Evolutionary conservation across 2,797 vertebrate species (phyloP), one percentile per base, ranked within the genome.

Genomic region (Rhinogobio ventralis): DNA sequence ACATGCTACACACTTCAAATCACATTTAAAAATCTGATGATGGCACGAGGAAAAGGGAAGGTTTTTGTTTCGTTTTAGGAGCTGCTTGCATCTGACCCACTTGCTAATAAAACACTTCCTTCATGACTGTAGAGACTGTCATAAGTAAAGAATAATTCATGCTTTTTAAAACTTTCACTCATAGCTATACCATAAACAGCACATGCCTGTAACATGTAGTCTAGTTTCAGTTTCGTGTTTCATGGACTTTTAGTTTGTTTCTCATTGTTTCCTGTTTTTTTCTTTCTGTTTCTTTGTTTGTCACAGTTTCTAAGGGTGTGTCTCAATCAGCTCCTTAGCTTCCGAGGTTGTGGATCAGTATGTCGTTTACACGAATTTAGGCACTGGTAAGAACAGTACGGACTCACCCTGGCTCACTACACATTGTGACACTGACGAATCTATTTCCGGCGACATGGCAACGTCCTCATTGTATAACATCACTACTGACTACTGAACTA

Each of bases 81-180:
- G 51, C 51, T 15, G 28, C 30, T 75, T 39, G 7, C 11, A 7
- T 55, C 13, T 55, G 30, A n/a, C 51, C 30, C 30, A 55, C 28
- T 75, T 55, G 2, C 14, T 36, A 55, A n/a, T 55, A 75, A 75
- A 55, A 53, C 9, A 75, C 51, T 55, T 75, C 20, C 73, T 75
- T 55, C 3, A n/a, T 57, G 13, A 14, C 30, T n/a, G 7, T 36
- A 57, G 13, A 15, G 10, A 23, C 51, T 23, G 51, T 53, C 7
- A 53, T 53, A 57, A n/a, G 53, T 57, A 23, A 57, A 57, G 8
- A n/a, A n/a, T 57, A 57, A 57, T 57, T 5, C 10, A 60, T 60
- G 15, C 14, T 49, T 49, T 49, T 49, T 49, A 4, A 23, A 60
- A 1, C n/a, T 60, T n/a, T 57, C 53, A 55, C 20, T 23, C 1